Evolutionary conservation across 2,113 vertebrate genomes (phyloP).

Genomic region (Halcyon malimbica): DNA sequence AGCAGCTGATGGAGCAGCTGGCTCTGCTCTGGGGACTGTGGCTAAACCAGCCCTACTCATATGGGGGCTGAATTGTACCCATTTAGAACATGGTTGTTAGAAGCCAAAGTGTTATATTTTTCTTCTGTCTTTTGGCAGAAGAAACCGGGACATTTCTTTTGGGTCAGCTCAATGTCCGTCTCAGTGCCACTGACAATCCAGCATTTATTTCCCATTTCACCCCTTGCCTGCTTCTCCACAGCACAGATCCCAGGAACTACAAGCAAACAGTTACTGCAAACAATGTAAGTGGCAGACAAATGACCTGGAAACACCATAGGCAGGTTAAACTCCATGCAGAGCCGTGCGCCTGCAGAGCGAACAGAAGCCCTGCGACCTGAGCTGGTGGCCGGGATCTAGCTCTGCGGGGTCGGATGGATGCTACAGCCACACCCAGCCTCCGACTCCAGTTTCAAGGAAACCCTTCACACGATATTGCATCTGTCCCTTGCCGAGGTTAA

Average conservation of each 20-base stretch:
- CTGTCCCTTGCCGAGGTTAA: background rate
- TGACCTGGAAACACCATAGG: background rate
- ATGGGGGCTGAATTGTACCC: background rate
- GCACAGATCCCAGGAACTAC: background rate
- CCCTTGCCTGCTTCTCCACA: background rate
- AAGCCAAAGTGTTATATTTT: background rate
- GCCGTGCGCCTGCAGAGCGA: fast-evolving
- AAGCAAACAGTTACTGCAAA: background rate
- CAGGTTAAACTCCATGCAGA: background rate
- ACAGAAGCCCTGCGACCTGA: background rate
- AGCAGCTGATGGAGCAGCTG: slow-evolving; percentile 12
- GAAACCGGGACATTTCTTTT: background rate
- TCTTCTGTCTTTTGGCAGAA: background rate
- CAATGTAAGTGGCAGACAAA: fast-evolving
- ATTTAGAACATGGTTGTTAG: background rate
- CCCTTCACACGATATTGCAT: background rate
- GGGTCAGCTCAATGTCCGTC: background rate
- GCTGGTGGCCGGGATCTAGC: background rate
- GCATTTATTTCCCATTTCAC: background rate
- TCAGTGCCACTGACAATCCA: background rate
- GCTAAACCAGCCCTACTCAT: background rate
- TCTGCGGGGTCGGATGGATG: fast-evolving
- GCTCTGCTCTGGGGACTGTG: background rate
- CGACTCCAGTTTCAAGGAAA: background rate
- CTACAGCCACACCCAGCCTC: background rate